Base-by-base conservation (phyloP, 2,888 invertebrate genomes). In the Drosophila rellima region DNA sequence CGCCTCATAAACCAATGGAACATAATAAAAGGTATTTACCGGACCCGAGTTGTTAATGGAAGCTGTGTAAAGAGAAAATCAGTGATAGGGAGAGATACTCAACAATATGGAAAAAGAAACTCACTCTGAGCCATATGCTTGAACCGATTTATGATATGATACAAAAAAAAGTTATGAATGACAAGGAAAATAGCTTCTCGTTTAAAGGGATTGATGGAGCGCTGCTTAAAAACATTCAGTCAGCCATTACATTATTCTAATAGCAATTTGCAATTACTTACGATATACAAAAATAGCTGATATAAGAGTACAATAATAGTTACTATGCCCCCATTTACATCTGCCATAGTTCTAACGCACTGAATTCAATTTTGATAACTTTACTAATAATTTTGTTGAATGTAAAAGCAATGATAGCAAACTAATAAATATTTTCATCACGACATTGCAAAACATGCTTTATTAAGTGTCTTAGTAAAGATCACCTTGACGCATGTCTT, bases 121-220 rank as follows among this genome's bases (percentile, higher is more conserved):
- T 48, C 10, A 84, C 82, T 39, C 15, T 82, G 85, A 0, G 70
- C 80, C 48, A 80, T 26, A 8, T 70, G 77, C 55, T 82, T 82
- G 26, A 84, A 82, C 17, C 74, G 39, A 63, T 84, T 84, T 40
- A 82, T 74, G 13, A 82, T 39, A 18, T 77, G 57, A 29, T 82
- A 82, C 35, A 84, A 44, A 11, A 56, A 39, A 2, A 65, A 6
- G 48, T 84, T 82, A 23, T 82, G 82, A 10, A 74, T 6, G 4
- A 74, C 35, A 1, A 84, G 68, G 23, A 74, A 20, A 17, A 71
- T 1, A 1, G 82, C 85, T 2, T 70, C 66, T 1, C 74, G 67
- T 8, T 70, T 82, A 2, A 80, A 18, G 2, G 71, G 68, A 47
- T 23, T 60, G 6, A 78, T 64, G 0, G 65, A 60, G 17, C 74